These are phyloP conservation scores for Athene noctua DNA, from an alignment of 2,113 vertebrate species.

Conservation along the genomic window DNA sequence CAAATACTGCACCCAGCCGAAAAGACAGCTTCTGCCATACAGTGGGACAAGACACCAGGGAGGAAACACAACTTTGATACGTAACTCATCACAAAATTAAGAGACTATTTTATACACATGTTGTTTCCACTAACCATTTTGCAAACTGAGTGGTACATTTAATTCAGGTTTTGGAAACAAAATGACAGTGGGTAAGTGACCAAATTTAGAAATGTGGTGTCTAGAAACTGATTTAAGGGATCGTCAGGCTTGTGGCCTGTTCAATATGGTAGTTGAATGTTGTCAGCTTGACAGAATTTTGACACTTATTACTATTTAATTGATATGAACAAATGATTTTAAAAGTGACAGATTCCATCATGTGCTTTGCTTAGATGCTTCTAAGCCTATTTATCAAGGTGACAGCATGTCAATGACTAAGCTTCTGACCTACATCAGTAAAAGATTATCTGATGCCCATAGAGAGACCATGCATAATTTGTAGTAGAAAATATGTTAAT, in stretches of 20 bases:
- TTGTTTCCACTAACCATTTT: conserved; percentile 49
- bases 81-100: not conserved
- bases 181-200: conserved; percentile 27
- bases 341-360: not conserved
- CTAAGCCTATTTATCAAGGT: conserved; percentile 24
- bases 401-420: not conserved
- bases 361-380: not conserved
- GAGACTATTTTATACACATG: conserved; percentile 23
- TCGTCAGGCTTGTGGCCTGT: not conserved
- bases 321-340: not conserved
- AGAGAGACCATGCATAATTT: not conserved
- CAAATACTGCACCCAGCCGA: conserved; percentile 70
- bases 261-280: not conserved
- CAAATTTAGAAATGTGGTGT: not conserved
- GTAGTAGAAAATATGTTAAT: not conserved
- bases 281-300: not conserved
- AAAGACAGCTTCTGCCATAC: conserved; percentile 75
- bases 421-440: not conserved
- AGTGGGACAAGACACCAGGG: conserved; percentile 72
- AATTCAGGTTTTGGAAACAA: conserved; percentile 35
- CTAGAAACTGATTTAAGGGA: conserved; percentile 20
- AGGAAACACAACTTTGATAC: conserved; percentile 81
- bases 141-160: not conserved
- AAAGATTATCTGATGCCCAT: not conserved
- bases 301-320: not conserved